Conservation (phyloP, 2,797 vertebrate species). For the Bradypodion ventrale region DNA sequence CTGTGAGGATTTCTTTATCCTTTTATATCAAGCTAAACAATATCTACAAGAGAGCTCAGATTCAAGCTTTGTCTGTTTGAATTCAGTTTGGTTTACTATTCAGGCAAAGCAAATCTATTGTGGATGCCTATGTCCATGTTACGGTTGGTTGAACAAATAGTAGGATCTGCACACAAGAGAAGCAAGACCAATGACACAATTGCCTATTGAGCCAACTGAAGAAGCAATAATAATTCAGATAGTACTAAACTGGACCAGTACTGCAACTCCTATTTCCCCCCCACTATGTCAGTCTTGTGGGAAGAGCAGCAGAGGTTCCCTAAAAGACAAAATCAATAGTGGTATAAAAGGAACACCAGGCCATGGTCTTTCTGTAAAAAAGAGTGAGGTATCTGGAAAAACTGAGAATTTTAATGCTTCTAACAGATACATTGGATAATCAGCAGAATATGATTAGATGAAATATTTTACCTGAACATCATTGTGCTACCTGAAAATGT, state of each 20-base stretch:
- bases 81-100: too few species aligned
- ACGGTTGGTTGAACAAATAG: neutral
- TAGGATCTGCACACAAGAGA: neutral
- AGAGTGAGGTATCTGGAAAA: neutral
- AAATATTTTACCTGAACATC: rapidly evolving
- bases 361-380: rapidly evolving
- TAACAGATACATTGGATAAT: rapidly evolving
- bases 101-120: too few species aligned
- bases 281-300: neutral
- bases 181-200: neutral
- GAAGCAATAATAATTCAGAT: neutral
- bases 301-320: neutral
- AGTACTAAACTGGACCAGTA: neutral
- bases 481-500: rapidly evolving
- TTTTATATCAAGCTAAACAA: too few species aligned
- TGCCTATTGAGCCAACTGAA: neutral
- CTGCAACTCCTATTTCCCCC: neutral
- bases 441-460: rapidly evolving
- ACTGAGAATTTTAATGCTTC: rapidly evolving
- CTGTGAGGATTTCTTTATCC: too few species aligned
- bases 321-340: rapidly evolving
- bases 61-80: too few species aligned
- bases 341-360: neutral
- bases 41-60: too few species aligned
- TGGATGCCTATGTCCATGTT: neutral